These are phyloP conservation scores for Anser brachyrhynchus DNA, from an alignment of 2,113 vertebrate genomes.

Conservation along the genomic window DNA sequence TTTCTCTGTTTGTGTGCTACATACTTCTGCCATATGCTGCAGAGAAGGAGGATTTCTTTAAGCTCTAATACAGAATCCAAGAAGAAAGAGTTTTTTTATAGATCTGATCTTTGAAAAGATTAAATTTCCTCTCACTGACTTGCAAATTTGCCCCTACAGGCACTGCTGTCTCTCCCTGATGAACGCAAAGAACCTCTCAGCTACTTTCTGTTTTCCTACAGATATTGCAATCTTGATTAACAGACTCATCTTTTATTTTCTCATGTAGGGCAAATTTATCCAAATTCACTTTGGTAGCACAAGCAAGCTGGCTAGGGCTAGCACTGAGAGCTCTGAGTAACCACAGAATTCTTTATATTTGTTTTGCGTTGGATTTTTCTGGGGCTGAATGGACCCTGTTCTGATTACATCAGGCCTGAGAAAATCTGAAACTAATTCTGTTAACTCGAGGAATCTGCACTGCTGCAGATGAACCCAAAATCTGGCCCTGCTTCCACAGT, in stretches of 20 bases:
- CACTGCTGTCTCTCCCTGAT: constrained; percentile 5
- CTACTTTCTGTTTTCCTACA: constrained; percentile 43
- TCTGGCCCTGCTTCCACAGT: neutral
- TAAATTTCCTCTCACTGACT: constrained; percentile 61
- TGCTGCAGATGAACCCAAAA: neutral
- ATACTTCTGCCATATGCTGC: constrained; percentile 47
- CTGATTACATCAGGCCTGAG: neutral
- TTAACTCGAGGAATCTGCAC: neutral
- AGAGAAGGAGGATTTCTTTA: constrained; percentile 59
- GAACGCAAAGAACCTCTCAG: constrained; percentile 14
- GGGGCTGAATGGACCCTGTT: neutral
- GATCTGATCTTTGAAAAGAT: constrained; percentile 67
- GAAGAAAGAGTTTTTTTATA: constrained; percentile 62
- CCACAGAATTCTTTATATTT: neutral
- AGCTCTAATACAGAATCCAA: constrained; percentile 49
- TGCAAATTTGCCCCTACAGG: constrained; percentile 50
- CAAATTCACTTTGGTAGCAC: constrained; percentile 70
- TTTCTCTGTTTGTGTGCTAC: neutral
- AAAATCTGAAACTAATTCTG: neutral
- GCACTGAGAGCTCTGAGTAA: constrained; percentile 68
- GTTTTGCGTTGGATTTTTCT: neutral
- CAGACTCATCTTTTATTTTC: constrained; percentile 40
- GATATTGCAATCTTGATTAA: constrained; percentile 57
- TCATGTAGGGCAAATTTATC: constrained; percentile 75
- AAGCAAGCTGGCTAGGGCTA: constrained; percentile 62